Percentiles rank a stretch among this genome's conserved stretches.
phyloP scores from a whole-genome alignment of 1,140 invertebrate species.

The Drosophila azteca region DNA sequence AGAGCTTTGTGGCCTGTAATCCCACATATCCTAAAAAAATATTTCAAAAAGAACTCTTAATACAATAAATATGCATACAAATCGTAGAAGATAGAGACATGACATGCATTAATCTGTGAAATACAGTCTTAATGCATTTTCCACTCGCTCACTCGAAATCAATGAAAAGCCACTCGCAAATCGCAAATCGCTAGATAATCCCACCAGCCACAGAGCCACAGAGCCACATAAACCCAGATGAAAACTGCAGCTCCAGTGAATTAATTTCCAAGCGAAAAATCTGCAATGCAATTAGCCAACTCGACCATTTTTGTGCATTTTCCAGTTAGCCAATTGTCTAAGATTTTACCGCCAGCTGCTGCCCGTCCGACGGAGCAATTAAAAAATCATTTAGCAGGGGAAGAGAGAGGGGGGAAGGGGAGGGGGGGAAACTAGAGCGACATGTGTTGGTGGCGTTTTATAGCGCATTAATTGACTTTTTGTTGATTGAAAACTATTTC shows the following conservation, averaged over 20 bases:
- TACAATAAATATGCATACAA: too few relatives aligned
- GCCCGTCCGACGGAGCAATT: constrained; percentile 51
- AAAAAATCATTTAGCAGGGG: constrained; percentile 45
- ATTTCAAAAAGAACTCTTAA: too few relatives aligned
- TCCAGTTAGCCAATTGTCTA: constrained; percentile 31
- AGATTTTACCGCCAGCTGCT: constrained; percentile 31
- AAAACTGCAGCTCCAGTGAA: constrained; percentile 8
- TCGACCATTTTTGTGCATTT: constrained; percentile 32
- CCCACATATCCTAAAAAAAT: too few relatives aligned
- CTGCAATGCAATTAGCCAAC: constrained; percentile 52
- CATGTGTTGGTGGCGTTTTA: constrained; percentile 49
- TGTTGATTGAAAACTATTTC: constrained; percentile 69
- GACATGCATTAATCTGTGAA: too few relatives aligned
- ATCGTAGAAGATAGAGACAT: too few relatives aligned
- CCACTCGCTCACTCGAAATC: too few relatives aligned
- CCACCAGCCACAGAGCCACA: too few relatives aligned
- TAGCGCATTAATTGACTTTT: constrained; percentile 64
- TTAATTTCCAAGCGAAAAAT: constrained; percentile 23
- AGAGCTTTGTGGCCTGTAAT: too few relatives aligned
- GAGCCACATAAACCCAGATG: too few relatives aligned
- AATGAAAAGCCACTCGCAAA: too few relatives aligned
- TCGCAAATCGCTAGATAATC: too few relatives aligned
- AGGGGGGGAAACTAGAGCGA: constrained; percentile 24
- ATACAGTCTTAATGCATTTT: too few relatives aligned
- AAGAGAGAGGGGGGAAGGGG: not conserved